Evolutionary conservation across 2,797 vertebrate genomes (phyloP).

Genomic region (Malurus splendens): DNA sequence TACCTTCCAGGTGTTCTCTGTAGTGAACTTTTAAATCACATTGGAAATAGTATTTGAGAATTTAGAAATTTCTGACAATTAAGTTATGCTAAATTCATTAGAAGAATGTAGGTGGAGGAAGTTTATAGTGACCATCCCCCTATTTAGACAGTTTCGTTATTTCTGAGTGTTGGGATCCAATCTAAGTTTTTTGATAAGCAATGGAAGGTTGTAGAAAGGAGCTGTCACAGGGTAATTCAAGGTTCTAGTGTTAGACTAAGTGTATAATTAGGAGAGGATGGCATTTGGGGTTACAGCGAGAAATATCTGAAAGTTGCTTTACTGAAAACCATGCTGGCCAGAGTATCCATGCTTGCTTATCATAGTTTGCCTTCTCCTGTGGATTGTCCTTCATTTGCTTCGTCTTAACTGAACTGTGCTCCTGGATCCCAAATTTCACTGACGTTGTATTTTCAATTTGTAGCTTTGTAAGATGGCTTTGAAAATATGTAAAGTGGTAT

Average conservation of each 20-base stretch:
- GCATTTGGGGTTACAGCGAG: neutral
- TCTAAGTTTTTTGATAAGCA: neutral
- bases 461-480: neutral
- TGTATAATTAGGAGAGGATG: neutral
- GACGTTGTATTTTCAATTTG: neutral
- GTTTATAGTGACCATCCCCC: neutral
- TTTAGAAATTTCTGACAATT: neutral
- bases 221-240: neutral
- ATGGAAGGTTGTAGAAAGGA: neutral
- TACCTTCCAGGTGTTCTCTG: neutral
- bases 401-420: neutral
- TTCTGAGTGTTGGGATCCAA: neutral
- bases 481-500: neutral
- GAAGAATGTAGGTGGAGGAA: neutral
- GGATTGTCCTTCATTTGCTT: neutral
- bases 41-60: neutral
- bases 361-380: neutral
- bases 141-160: neutral
- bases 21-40: neutral
- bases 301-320: neutral
- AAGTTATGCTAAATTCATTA: neutral
- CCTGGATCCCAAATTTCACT: neutral
- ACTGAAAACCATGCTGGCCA: neutral
- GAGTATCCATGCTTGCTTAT: neutral
- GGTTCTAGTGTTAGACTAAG: neutral